Evolutionary conservation across 1,140 invertebrate genomes (phyloP).

Genomic region (Nautilus pompilius): DNA sequence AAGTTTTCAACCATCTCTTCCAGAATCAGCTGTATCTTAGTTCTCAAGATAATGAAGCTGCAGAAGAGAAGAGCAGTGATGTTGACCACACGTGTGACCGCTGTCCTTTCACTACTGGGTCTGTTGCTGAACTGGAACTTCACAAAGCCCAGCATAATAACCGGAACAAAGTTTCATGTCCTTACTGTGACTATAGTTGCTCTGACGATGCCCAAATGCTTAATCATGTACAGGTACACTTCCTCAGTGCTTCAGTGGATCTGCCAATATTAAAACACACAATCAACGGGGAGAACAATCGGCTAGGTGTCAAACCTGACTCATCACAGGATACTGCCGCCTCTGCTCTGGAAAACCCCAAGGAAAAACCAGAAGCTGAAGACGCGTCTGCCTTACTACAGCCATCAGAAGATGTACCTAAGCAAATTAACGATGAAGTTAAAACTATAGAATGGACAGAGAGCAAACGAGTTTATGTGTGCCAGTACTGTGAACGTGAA

Average conservation of each 20-base stretch:
- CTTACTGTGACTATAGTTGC: slow-evolving; percentile 42
- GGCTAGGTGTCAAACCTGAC: too few relatives aligned
- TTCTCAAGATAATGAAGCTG: slow-evolving; percentile 8
- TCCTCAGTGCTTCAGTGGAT: slow-evolving; percentile 35
- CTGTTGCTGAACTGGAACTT: slow-evolving; percentile 22
- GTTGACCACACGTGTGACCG: slow-evolving; percentile 36
- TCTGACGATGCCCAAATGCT: slow-evolving; percentile 23
- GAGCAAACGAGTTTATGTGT: slow-evolving; percentile 28
- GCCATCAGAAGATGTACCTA: slow-evolving; percentile 4
- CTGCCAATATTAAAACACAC: slow-evolving; percentile 15
- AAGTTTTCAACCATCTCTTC: too few relatives aligned
- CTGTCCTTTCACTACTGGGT: slow-evolving; percentile 39
- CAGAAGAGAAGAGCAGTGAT: slow-evolving; percentile 8
- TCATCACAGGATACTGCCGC: neutral
- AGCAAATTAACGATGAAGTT: neutral
- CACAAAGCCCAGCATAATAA: slow-evolving; percentile 33
- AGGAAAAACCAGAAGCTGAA: neutral
- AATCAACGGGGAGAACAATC: neutral
- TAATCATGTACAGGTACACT: slow-evolving; percentile 40
- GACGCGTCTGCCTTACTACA: neutral
- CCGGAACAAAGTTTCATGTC: slow-evolving; percentile 28
- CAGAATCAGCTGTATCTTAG: slow-evolving; percentile 8
- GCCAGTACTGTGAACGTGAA: slow-evolving; percentile 47
- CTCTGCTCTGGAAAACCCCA: too few relatives aligned
- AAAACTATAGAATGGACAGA: neutral